Conservation (phyloP, 2,888 invertebrate species). For the Rosalia funebris region DNA sequence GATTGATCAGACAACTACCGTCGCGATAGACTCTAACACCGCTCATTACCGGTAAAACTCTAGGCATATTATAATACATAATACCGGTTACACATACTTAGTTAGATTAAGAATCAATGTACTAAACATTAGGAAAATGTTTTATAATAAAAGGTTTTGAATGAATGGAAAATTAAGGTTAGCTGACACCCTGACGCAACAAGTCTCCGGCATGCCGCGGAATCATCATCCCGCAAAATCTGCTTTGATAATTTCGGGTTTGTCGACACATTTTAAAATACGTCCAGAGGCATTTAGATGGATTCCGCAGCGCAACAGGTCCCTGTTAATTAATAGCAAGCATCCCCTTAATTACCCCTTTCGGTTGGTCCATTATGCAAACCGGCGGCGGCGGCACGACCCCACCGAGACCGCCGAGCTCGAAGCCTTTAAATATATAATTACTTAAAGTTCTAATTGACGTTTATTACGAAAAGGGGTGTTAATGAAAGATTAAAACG, state of each 20-base stretch:
- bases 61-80: no score
- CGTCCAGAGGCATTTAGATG: conserved; percentile 50
- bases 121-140: no score
- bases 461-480: conserved; percentile 64
- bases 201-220: conserved; percentile 18
- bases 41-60: no score
- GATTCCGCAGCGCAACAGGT: conserved; percentile 60
- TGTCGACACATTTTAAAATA: conserved; percentile 40
- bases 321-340: conserved; percentile 63
- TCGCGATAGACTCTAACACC: no score
- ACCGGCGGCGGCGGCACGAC: conserved; percentile 47
- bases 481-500: conserved; percentile 62
- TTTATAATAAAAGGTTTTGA: no score
- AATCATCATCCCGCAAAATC: conserved; percentile 11
- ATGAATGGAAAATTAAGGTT: no score
- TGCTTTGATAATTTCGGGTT: conserved; percentile 16
- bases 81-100: no score
- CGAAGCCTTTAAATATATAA: conserved; percentile 60
- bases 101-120: no score
- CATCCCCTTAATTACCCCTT: conserved; percentile 65
- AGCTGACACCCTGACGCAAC: no score
- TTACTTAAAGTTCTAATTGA: conserved; percentile 63
- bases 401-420: conserved; percentile 42
- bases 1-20: no score
- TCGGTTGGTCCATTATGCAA: conserved; percentile 64